Conservation (phyloP, 2,888 invertebrate species). For the Petrolisthes manimaculis region DNA sequence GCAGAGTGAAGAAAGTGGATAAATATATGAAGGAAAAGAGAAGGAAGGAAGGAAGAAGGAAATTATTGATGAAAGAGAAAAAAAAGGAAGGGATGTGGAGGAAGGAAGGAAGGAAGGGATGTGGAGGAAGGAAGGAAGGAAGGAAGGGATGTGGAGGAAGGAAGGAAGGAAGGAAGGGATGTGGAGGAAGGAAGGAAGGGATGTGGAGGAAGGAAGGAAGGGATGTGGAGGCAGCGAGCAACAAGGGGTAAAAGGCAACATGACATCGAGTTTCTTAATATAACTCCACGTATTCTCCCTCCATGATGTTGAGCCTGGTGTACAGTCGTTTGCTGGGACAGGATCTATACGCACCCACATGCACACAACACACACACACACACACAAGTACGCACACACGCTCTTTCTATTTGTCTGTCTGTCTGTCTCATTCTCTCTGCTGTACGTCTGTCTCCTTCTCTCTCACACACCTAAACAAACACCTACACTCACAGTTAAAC, state of each 20-base stretch:
- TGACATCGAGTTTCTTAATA: too few relatives aligned
- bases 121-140: background rate
- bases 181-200: background rate
- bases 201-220: background rate
- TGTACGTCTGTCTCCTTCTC: background rate
- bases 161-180: background rate
- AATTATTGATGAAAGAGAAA: background rate
- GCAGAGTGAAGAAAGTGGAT: background rate
- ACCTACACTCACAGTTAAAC: background rate
- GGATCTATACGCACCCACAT: background rate
- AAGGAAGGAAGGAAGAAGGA: background rate
- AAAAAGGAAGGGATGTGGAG: background rate
- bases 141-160: slow-evolving; percentile 12
- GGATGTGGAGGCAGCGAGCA: background rate
- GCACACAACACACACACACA: background rate
- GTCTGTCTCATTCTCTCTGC: background rate
- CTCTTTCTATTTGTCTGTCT: too few relatives aligned
- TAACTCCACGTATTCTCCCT: too few relatives aligned
- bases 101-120: background rate
- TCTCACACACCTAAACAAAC: background rate
- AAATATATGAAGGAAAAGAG: too few relatives aligned
- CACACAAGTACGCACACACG: background rate
- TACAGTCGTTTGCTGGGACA: background rate
- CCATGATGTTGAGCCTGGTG: background rate
- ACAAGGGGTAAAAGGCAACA: too few relatives aligned